These are phyloP conservation scores for Mellivora capensis DNA, from an alignment of 2,113 vertebrate species.

Conservation along the genomic window DNA sequence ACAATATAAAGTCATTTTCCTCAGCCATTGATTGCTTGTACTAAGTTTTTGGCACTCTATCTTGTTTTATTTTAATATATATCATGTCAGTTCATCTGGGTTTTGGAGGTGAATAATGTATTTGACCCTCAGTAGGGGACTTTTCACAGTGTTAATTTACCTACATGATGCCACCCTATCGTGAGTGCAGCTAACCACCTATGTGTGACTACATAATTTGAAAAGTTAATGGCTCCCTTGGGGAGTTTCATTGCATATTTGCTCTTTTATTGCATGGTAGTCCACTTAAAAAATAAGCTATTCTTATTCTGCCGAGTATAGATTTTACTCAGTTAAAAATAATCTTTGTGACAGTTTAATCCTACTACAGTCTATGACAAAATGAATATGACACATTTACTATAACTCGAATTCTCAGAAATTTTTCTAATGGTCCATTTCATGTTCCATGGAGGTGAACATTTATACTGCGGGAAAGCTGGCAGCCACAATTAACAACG, in stretches of 20 bases:
- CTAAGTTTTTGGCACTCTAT: not conserved
- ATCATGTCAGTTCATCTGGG: not conserved
- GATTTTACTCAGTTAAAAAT: constrained; percentile 42
- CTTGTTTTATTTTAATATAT: not conserved
- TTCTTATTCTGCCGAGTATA: not conserved
- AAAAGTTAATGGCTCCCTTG: not conserved
- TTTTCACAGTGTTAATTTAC: not conserved
- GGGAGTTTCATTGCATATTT: not conserved
- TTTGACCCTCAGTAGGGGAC: not conserved
- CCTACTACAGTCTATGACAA: not conserved
- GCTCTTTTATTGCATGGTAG: not conserved
- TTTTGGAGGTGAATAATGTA: not conserved
- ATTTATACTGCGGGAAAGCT: not conserved
- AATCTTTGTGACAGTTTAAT: constrained; percentile 28
- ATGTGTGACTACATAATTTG: not conserved
- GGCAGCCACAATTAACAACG: constrained; percentile 63
- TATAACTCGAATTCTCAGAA: not conserved
- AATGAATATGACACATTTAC: constrained; percentile 35
- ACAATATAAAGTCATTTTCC: not conserved
- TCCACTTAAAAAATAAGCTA: not conserved
- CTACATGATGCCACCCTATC: accelerated
- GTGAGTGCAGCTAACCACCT: not conserved
- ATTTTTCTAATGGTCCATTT: constrained; percentile 48
- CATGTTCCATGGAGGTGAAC: constrained; percentile 39
- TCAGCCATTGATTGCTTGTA: not conserved